A percentile compares a stretch with the other conserved stretches of the same genome.
phyloP scores from a whole-genome alignment of 2,797 vertebrate species.

The Oophaga sylvatica region DNA sequence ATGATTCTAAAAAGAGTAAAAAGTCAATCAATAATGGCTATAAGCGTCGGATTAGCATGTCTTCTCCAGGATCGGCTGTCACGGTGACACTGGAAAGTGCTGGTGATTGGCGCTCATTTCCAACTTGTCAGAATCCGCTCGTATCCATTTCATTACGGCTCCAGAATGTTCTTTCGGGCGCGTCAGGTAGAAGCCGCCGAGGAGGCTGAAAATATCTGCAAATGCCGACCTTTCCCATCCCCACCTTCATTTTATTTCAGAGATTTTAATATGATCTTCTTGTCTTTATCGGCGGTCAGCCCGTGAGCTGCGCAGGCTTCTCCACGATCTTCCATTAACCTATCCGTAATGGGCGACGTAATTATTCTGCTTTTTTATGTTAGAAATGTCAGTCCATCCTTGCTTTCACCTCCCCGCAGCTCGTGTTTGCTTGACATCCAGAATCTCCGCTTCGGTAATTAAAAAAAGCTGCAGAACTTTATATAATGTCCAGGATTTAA shows the following conservation, averaged over 20 bases:
- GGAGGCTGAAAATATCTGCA: not conserved
- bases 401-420: constrained; percentile 34
- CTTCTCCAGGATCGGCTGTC: constrained; percentile 36
- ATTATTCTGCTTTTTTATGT: constrained; percentile 29
- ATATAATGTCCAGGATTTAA: not conserved
- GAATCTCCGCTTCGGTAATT: constrained; percentile 2
- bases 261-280: constrained; percentile 21
- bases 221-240: constrained; percentile 17
- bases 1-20: constrained; percentile 54
- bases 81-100: constrained; percentile 19
- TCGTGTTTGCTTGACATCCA: constrained; percentile 4
- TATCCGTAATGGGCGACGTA: not conserved
- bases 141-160: constrained; percentile 41
- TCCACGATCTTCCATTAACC: constrained; percentile 26
- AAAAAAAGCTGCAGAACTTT: not conserved
- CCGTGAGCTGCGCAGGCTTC: not conserved
- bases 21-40: constrained; percentile 49
- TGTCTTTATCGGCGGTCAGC: constrained; percentile 12
- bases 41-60: constrained; percentile 42
- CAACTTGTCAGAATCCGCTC: not conserved
- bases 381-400: constrained; percentile 43
- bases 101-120: constrained; percentile 48
- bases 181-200: constrained; percentile 8
- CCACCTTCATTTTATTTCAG: not conserved
- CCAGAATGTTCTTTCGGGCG: constrained; percentile 6